Conservation (phyloP, 1,140 invertebrate genomes). For the Riptortus pedestris region DNA sequence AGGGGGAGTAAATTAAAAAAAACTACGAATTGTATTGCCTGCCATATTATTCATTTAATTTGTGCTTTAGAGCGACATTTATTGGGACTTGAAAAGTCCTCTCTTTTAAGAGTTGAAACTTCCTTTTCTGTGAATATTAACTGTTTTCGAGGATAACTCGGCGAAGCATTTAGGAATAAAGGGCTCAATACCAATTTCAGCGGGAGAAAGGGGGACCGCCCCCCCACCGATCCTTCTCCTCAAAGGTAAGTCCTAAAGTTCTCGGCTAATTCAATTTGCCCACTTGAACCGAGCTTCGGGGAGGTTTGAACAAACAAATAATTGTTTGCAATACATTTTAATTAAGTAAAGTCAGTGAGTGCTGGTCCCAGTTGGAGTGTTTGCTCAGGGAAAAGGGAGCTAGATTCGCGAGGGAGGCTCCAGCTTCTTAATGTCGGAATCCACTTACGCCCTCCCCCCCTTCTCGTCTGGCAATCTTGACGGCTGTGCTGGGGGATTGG, state of each 20-base stretch:
- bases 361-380: not conserved
- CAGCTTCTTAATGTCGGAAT: not conserved
- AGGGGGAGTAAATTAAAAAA: no score
- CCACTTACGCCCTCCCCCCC: not conserved
- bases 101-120: no score
- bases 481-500: no score
- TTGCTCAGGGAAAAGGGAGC: slow-evolving; percentile 4
- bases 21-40: no score
- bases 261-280: slow-evolving; percentile 3
- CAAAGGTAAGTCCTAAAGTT: not conserved
- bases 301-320: not conserved
- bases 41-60: no score
- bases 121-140: no score
- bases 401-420: not conserved
- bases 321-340: slow-evolving; percentile 10
- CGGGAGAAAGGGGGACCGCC: no score
- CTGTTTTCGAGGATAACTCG: no score
- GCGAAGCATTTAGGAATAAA: no score
- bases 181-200: no score
- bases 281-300: not conserved
- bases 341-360: not conserved
- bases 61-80: no score
- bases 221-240: not conserved
- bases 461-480: not conserved
- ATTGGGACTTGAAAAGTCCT: no score